phyloP scores from a whole-genome alignment of 2,797 vertebrate species.

The Tympanoctomys barrerae region DNA sequence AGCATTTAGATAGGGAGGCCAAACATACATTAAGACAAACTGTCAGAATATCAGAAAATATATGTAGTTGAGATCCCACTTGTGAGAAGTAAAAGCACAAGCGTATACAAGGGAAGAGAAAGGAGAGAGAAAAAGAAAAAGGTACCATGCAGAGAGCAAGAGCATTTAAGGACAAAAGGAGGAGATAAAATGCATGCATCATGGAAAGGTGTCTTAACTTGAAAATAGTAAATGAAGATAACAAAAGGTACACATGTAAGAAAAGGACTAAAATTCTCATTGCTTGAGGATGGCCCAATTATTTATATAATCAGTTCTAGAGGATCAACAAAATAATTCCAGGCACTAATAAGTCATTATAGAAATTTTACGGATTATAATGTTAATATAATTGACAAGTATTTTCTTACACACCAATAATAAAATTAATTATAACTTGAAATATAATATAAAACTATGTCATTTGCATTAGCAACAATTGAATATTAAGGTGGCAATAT shows the following conservation, averaged over 20 bases:
- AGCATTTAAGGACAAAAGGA: background rate
- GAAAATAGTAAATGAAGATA: background rate
- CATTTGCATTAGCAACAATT: background rate
- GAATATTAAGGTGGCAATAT: background rate
- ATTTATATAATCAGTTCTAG: background rate
- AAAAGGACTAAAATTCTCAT: background rate
- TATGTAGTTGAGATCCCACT: background rate
- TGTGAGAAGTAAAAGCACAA: background rate
- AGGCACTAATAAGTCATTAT: background rate
- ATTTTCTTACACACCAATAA: background rate
- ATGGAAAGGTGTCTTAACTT: background rate
- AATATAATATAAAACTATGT: background rate
- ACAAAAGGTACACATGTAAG: background rate
- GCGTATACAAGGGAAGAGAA: background rate
- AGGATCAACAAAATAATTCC: background rate
- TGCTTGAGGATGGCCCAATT: background rate
- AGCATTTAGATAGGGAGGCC: background rate
- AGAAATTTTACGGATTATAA: background rate
- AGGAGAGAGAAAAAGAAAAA: background rate
- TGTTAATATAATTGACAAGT: background rate
- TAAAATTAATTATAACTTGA: background rate
- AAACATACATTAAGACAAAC: background rate
- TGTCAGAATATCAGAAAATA: background rate
- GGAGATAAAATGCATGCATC: background rate
- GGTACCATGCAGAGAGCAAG: background rate